Percentiles rank a stretch among this genome's conserved stretches.
phyloP scores from a whole-genome alignment of 1,140 invertebrate species.

The Chrysomallon squamiferum region DNA sequence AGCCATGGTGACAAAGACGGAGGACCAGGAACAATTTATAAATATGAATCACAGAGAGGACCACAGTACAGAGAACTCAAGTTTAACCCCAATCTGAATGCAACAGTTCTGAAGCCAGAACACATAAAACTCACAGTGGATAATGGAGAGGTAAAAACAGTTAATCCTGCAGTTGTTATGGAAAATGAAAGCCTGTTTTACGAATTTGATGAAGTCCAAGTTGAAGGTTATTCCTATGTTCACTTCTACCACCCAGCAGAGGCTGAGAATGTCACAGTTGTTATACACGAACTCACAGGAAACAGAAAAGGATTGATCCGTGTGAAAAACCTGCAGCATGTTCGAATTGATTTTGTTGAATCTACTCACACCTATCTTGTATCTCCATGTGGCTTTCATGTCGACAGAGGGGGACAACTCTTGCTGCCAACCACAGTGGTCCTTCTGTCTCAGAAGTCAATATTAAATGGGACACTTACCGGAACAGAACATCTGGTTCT shows the following conservation, averaged over 20 bases:
- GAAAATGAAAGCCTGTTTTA: slow-evolving; percentile 42
- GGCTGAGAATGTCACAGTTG: slow-evolving; percentile 37
- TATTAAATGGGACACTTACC: slow-evolving; percentile 41
- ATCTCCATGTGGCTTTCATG: slow-evolving; percentile 50
- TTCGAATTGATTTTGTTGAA: slow-evolving; percentile 43
- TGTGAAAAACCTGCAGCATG: slow-evolving; percentile 37
- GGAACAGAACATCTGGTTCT: slow-evolving; percentile 42
- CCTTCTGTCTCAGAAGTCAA: slow-evolving; percentile 30
- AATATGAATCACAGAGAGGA: slow-evolving; percentile 46
- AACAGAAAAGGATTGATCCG: slow-evolving; percentile 46
- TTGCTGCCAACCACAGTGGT: slow-evolving; percentile 40
- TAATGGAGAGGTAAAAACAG: slow-evolving; percentile 34
- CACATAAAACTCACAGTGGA: slow-evolving; percentile 43
- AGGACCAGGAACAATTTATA: slow-evolving; percentile 50
- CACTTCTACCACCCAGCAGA: slow-evolving; percentile 47
- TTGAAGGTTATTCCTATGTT: slow-evolving; percentile 46
- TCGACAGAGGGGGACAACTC: slow-evolving; percentile 43
- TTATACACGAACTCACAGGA: slow-evolving; percentile 47
- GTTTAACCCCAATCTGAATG: slow-evolving; percentile 45
- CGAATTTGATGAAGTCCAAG: slow-evolving; percentile 53
- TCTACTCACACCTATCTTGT: slow-evolving; percentile 51
- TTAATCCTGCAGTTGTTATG: slow-evolving; percentile 49
- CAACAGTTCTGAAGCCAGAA: slow-evolving; percentile 42
- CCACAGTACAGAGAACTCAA: slow-evolving; percentile 51
- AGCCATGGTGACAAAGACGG: slow-evolving; percentile 18